Evolutionary conservation across 1,140 invertebrate species (phyloP).

Genomic region (Papilio helenus): DNA sequence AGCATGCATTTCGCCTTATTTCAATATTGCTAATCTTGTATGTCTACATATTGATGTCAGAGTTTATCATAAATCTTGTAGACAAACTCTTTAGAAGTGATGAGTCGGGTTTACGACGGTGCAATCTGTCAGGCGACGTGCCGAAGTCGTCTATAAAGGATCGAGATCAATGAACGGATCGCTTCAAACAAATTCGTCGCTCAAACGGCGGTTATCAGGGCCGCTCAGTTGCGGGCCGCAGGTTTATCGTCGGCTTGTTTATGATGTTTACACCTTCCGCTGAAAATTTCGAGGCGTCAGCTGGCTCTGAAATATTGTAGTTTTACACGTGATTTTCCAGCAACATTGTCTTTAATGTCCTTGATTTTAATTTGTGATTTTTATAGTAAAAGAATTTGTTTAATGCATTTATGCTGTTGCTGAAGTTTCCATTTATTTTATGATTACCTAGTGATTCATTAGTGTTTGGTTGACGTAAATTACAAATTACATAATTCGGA

Average conservation of each 20-base stretch:
- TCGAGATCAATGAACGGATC: slow-evolving; percentile 31
- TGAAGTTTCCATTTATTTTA: too few species aligned
- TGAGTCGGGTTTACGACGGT: slow-evolving; percentile 12
- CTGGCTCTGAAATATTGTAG: neutral
- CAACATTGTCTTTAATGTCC: neutral
- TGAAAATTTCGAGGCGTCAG: slow-evolving; percentile 1
- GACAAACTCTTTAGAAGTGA: slow-evolving; percentile 14
- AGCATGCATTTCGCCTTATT: neutral
- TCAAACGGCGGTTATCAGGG: slow-evolving; percentile 38
- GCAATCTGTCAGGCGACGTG: slow-evolving; percentile 32
- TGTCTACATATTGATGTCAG: slow-evolving; percentile 8
- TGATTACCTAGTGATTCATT: too few species aligned
- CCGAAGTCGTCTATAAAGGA: slow-evolving; percentile 17
- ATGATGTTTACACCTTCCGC: slow-evolving; percentile 31
- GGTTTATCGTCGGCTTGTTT: slow-evolving; percentile 25
- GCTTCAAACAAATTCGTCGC: slow-evolving; percentile 44
- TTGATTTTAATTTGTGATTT: neutral
- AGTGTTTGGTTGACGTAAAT: too few species aligned
- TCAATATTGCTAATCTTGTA: neutral
- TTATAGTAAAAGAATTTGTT: too few species aligned
- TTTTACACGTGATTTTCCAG: neutral
- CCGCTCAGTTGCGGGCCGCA: slow-evolving; percentile 26
- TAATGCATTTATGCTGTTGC: too few species aligned
- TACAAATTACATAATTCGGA: too few species aligned
- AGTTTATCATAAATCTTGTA: slow-evolving; percentile 17